These are phyloP conservation scores for Papilio aristodemus DNA, from an alignment of 1,140 invertebrate genomes.

Conservation along the genomic window DNA sequence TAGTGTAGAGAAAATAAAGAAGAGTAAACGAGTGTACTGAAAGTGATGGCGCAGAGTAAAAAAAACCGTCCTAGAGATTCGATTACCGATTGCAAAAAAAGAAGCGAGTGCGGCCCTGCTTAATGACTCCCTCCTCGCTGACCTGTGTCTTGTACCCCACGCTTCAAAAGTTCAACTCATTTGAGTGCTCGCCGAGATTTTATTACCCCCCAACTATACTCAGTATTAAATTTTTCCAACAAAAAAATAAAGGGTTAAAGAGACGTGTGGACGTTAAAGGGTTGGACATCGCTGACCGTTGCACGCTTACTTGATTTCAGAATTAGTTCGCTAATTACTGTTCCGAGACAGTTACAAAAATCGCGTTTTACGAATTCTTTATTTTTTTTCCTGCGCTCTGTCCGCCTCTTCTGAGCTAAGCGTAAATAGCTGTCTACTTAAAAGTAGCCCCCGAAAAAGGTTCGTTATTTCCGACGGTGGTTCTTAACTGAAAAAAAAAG, in stretches of 20 bases:
- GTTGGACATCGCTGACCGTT: constrained; percentile 67
- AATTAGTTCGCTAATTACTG: constrained; percentile 73
- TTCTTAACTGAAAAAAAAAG: constrained; percentile 32
- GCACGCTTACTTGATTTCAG: constrained; percentile 71
- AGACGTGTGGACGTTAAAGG: constrained; percentile 70
- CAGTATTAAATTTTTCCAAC: constrained; percentile 66
- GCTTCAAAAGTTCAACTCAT: constrained; percentile 80
- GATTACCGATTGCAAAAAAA: constrained; percentile 28
- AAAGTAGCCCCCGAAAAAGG: constrained; percentile 33
- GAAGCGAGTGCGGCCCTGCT: constrained; percentile 56
- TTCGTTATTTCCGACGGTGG: constrained; percentile 33
- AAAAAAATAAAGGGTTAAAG: constrained; percentile 74
- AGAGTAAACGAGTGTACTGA: constrained; percentile 9
- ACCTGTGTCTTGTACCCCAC: constrained; percentile 77
- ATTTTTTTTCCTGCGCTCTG: constrained; percentile 29
- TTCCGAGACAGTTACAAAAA: constrained; percentile 72
- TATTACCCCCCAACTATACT: constrained; percentile 76
- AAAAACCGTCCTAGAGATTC: constrained; percentile 26
- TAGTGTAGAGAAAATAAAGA: constrained; percentile 1
- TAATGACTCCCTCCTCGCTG: constrained; percentile 71
- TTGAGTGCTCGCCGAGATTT: constrained; percentile 78
- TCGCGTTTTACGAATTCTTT: constrained; percentile 33
- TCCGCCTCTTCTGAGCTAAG: constrained; percentile 32
- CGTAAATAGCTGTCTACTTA: constrained; percentile 34
- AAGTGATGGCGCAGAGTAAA: constrained; percentile 10